Evolutionary conservation across 2,797 vertebrate genomes (phyloP).

Genomic region (Tiaroga cobitis): DNA sequence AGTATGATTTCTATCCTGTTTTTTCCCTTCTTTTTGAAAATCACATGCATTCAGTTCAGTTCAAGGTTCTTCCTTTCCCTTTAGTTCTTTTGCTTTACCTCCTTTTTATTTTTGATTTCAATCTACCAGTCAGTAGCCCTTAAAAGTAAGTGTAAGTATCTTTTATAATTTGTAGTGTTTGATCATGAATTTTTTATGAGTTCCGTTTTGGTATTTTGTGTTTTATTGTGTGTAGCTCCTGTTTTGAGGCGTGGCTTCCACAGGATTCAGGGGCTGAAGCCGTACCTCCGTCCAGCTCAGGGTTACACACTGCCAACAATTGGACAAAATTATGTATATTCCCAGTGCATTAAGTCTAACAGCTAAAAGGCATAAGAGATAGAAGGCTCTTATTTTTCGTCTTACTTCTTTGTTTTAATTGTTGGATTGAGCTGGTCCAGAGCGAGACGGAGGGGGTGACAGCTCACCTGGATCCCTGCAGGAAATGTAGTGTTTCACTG

Average conservation of each 20-base stretch:
- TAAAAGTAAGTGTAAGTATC: conserved; percentile 73
- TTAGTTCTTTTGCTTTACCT: conserved; percentile 71
- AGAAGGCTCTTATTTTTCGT: conserved; percentile 11
- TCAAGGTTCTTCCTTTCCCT: conserved; percentile 77
- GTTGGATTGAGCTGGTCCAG: conserved; percentile 42
- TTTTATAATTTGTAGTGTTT: conserved; percentile 91
- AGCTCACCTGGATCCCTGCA: conserved; percentile 82
- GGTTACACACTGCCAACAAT: conserved; percentile 21
- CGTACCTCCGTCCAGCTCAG: conserved; percentile 66
- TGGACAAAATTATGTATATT: neutral
- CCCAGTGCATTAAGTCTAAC: neutral
- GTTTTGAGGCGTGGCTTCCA: conserved; percentile 85
- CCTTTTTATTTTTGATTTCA: conserved; percentile 70
- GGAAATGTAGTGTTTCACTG: conserved; percentile 78
- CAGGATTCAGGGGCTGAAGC: conserved; percentile 93
- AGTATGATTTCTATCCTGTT: conserved; percentile 88
- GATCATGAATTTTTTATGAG: conserved; percentile 85
- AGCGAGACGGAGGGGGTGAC: conserved; percentile 66
- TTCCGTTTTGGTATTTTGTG: conserved; percentile 84
- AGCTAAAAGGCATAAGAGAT: neutral
- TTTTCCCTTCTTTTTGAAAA: conserved; percentile 80
- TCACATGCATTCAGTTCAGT: conserved; percentile 89
- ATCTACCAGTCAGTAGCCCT: conserved; percentile 65
- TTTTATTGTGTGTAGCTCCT: conserved; percentile 85
- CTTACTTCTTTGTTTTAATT: conserved; percentile 44